These are phyloP conservation scores for Mallotus villosus DNA, from an alignment of 2,797 vertebrate genomes.

Conservation along the genomic window DNA sequence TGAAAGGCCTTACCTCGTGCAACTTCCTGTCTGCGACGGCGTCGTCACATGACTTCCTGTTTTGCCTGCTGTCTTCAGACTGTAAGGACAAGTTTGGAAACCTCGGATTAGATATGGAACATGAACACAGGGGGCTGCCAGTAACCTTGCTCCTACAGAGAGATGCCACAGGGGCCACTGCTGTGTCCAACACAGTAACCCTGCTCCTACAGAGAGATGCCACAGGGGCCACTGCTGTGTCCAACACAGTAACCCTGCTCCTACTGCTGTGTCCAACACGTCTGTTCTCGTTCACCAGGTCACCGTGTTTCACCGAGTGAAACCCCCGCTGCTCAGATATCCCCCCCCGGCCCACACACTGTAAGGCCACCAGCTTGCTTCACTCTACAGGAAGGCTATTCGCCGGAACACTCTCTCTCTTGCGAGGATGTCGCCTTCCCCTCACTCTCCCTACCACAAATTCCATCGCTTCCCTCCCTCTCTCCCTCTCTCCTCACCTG, in stretches of 20 bases:
- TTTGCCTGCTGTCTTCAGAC: constrained; percentile 66
- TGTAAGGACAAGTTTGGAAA: constrained; percentile 52
- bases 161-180: background rate
- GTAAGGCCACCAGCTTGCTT: background rate
- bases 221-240: background rate
- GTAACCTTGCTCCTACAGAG: background rate
- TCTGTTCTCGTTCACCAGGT: background rate
- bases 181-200: background rate
- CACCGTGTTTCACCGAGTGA: background rate
- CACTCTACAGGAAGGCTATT: no score
- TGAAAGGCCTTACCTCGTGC: constrained; percentile 59
- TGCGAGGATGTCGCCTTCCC: no score
- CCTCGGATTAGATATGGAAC: constrained; percentile 9
- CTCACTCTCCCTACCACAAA: no score
- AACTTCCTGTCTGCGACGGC: constrained; percentile 66
- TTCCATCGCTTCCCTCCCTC: background rate
- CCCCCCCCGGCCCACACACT: background rate
- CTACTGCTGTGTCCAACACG: background rate
- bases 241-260: background rate
- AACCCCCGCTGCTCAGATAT: background rate
- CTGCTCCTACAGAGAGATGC: background rate
- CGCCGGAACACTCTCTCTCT: background rate
- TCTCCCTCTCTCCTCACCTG: constrained; percentile 24
- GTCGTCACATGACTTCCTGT: constrained; percentile 73
- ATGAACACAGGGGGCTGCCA: background rate